Conservation (phyloP, 2,113 vertebrate species). For the Sorex araneus region DNA sequence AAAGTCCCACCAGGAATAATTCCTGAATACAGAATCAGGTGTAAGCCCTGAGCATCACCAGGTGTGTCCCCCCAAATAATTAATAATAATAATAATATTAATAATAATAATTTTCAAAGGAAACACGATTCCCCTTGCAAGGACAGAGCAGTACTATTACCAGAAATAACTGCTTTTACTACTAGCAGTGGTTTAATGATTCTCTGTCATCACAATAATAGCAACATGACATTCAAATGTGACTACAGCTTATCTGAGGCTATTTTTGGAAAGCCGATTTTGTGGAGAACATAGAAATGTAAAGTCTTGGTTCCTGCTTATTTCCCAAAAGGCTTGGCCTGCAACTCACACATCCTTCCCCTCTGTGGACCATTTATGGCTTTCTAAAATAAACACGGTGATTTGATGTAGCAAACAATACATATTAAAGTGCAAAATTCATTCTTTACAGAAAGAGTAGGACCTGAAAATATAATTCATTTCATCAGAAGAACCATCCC, state of each 20-base stretch:
- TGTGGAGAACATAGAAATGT: slow-evolving; percentile 61
- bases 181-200: slow-evolving; percentile 69
- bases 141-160: slow-evolving; percentile 13
- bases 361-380: neutral
- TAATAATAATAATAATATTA: no score
- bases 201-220: slow-evolving; percentile 66
- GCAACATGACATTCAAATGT: slow-evolving; percentile 71
- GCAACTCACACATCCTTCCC: neutral
- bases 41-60: no score
- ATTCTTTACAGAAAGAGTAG: neutral
- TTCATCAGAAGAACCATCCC: neutral
- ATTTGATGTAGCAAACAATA: neutral
- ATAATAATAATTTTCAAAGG: no score
- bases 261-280: slow-evolving; percentile 69
- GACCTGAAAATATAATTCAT: neutral
- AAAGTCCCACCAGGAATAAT: no score
- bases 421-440: neutral
- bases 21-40: no score
- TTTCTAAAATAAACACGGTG: slow-evolving; percentile 36
- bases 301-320: slow-evolving; percentile 26
- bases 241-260: slow-evolving; percentile 52
- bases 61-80: no score
- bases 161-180: slow-evolving; percentile 62
- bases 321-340: slow-evolving; percentile 48
- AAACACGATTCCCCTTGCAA: neutral